These are phyloP conservation scores for Staurois parvus DNA, from an alignment of 2,797 vertebrate species.

Conservation along the genomic window DNA sequence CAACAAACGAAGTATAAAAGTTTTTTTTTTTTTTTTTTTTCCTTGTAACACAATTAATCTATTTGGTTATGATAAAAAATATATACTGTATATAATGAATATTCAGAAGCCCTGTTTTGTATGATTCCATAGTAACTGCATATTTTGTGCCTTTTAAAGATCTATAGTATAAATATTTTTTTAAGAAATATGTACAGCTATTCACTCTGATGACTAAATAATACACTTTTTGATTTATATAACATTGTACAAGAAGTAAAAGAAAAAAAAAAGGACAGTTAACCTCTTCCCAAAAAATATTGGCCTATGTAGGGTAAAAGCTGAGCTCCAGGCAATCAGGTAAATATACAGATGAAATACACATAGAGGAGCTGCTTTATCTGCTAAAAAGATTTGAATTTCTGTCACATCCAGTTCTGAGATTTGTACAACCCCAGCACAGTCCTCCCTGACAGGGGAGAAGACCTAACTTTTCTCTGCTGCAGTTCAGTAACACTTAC, in stretches of 20 bases:
- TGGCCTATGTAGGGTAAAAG: not conserved
- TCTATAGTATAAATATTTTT: conserved; percentile 72
- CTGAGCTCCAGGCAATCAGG: not conserved
- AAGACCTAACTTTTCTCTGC: no score
- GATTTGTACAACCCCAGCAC: no score
- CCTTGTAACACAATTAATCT: conserved; percentile 83
- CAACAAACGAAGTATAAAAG: conserved; percentile 86
- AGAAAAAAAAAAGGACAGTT: not conserved
- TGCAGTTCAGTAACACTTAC: no score
- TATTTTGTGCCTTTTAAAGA: conserved; percentile 63
- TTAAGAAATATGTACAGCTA: conserved; percentile 75
- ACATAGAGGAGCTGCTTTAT: no score
- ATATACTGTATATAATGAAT: conserved; percentile 68
- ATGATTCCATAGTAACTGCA: conserved; percentile 32
- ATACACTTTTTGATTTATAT: not conserved
- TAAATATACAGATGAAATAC: not conserved
- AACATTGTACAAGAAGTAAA: not conserved
- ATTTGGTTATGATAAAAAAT: conserved; percentile 79
- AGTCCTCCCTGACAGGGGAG: no score
- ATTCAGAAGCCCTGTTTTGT: conserved; percentile 72
- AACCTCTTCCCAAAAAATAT: not conserved
- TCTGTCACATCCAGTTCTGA: no score
- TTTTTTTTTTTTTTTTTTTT: conserved; percentile 73
- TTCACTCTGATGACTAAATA: conserved; percentile 16
- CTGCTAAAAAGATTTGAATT: no score